Evolutionary conservation across 2,797 vertebrate species (phyloP), one percentile per base, ranked within the genome.

Genomic region (Psittacula echo): DNA sequence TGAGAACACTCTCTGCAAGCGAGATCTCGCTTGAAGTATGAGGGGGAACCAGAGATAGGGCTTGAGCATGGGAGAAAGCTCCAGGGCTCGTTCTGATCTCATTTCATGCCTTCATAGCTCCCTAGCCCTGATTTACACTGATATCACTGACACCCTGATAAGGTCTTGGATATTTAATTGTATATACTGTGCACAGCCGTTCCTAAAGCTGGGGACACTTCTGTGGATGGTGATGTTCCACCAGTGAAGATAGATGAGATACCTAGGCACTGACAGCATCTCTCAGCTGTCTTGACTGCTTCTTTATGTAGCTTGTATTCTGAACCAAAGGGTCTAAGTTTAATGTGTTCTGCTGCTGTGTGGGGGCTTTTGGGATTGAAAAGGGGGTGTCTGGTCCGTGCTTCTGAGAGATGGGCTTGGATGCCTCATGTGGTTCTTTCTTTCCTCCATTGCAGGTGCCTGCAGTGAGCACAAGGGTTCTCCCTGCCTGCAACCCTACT

Each of bases 1-100:
- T 1, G 23, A 50, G 39, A 85, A 64, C 45, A 7, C 0, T 0
- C 19, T 39, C 87, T 65, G 64, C 72, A 65, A 15, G 68, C 0
- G 0, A 81, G 41, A 62, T 66, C 54, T 76, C 44, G 1, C 83
- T 56, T 17, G 44, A 44, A 68, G 77, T 50, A 45, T 22, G 60
- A 9, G 37, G 37, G 56, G 71, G 60, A 67, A 26, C n/a, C 54
- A 19, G 39, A 32, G 76, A 45, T 27, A 79, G 73, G 67, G 64
- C 64, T 70, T 58, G 92, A 61, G n/a, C 61, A 47, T 21, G 50
- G 79, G 42, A 79, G 30, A 66, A 71, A 71, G 90, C 85, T 77
- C 65, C 68, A 45, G 89, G 87, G 89, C 83, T 85, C 7, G 0
- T 74, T 60, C 88, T 82, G 77, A 51, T 87, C 74, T 82, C 84